Evolutionary conservation across 2,888 invertebrate species (phyloP).

Genomic region (Torymus auratus): DNA sequence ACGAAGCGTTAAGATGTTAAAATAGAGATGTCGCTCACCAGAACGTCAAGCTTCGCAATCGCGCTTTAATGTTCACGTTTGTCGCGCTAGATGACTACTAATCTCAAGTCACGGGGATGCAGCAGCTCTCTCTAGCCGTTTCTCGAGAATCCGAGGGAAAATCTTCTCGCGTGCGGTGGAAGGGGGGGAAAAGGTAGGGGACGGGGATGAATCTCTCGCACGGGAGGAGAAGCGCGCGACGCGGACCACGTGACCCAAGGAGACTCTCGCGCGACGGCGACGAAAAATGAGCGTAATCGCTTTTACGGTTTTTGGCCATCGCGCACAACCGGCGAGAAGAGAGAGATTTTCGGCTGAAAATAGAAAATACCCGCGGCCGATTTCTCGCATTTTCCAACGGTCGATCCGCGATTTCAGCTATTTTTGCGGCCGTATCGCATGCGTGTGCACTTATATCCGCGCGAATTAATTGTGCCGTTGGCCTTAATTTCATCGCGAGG

Average conservation of each 20-base stretch:
- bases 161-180: too few species aligned
- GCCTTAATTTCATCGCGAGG: conserved; percentile 13
- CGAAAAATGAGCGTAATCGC: conserved; percentile 30
- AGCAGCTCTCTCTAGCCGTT: too few species aligned
- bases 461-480: conserved; percentile 1
- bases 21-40: too few species aligned
- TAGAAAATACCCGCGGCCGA: conserved; percentile 27
- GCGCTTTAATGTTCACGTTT: too few species aligned
- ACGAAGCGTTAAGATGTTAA: too few species aligned
- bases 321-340: conserved; percentile 3
- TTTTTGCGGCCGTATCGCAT: neutral
- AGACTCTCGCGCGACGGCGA: neutral
- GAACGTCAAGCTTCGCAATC: too few species aligned
- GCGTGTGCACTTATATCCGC: too few species aligned
- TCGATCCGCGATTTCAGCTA: conserved; percentile 16
- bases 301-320: conserved; percentile 31
- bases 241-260: neutral
- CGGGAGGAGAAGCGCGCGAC: neutral
- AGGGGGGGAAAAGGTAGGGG: too few species aligned
- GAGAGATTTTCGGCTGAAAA: conserved; percentile 21
- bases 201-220: too few species aligned
- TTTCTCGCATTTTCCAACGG: conserved; percentile 45
- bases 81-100: too few species aligned
- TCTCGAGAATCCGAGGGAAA: too few species aligned
- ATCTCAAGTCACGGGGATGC: too few species aligned